phyloP scores from a whole-genome alignment of 2,797 vertebrate genomes.

The Pipistrellus kuhlii region DNA sequence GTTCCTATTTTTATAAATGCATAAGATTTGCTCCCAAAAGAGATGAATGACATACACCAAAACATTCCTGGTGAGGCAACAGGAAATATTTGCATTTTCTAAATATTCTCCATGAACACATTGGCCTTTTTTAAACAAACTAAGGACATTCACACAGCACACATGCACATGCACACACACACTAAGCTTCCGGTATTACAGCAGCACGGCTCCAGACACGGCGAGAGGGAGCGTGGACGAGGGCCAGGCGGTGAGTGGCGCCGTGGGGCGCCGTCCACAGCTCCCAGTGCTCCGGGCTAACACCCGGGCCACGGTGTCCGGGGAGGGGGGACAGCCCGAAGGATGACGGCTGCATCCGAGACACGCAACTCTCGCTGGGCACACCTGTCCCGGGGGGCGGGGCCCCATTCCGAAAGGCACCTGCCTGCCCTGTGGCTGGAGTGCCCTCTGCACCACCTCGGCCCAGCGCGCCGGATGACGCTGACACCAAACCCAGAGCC shows the following conservation, averaged over 20 bases:
- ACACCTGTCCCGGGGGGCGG: neutral
- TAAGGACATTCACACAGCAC: neutral
- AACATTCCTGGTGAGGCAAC: neutral
- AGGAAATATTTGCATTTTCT: neutral
- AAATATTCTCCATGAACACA: neutral
- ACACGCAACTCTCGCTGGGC: fast-evolving
- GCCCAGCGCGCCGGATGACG: neutral
- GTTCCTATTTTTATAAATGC: neutral
- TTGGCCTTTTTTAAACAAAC: neutral
- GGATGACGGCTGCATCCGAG: neutral
- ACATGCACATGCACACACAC: neutral
- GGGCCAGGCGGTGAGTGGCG: fast-evolving
- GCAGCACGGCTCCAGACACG: neutral
- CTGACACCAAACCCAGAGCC: neutral
- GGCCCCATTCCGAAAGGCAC: neutral
- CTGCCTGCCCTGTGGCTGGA: neutral
- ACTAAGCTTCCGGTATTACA: neutral
- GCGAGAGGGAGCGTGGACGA: too few relatives aligned
- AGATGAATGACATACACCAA: neutral
- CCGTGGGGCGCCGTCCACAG: neutral
- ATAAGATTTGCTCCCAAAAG: neutral
- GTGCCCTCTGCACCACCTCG: neutral
- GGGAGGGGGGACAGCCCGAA: neutral
- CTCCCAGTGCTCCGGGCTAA: too few relatives aligned
- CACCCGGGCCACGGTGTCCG: neutral